A percentile compares a stretch with the other conserved stretches of the same genome.
These are phyloP conservation scores for Chaenocephalus aceratus DNA, from an alignment of 2,113 vertebrate genomes.

Conservation along the genomic window DNA sequence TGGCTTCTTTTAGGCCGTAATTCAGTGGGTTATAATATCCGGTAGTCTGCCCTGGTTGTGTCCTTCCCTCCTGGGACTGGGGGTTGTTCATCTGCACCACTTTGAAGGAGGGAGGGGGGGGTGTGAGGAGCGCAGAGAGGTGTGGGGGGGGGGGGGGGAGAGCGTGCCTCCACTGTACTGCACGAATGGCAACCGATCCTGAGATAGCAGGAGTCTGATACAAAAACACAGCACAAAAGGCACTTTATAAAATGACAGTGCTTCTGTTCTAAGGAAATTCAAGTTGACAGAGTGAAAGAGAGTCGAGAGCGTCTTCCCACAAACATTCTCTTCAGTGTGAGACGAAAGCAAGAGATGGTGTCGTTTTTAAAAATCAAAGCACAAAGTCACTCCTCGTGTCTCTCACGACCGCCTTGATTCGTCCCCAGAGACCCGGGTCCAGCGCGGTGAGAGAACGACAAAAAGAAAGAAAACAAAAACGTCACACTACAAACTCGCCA, in stretches of 20 bases:
- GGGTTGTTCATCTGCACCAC: slow-evolving; percentile 60
- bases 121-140: slow-evolving; percentile 33
- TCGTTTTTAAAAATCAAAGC: slow-evolving; percentile 73
- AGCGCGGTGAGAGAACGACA: slow-evolving; percentile 61
- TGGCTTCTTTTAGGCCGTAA: slow-evolving; percentile 51
- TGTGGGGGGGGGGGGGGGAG: slow-evolving; percentile 32
- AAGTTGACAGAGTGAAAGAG: slow-evolving; percentile 90
- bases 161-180: slow-evolving; percentile 65
- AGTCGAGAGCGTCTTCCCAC: slow-evolving; percentile 78
- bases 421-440: slow-evolving; percentile 79
- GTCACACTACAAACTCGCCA: slow-evolving; percentile 80
- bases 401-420: slow-evolving; percentile 71
- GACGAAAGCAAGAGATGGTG: slow-evolving; percentile 74
- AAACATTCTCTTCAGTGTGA: slow-evolving; percentile 81
- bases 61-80: slow-evolving; percentile 60
- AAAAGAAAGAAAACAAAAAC: slow-evolving; percentile 45
- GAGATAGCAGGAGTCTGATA: slow-evolving; percentile 96
- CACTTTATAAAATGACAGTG: slow-evolving; percentile 96
- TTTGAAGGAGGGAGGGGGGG: slow-evolving; percentile 45
- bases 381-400: slow-evolving; percentile 77
- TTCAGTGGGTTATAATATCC: slow-evolving; percentile 46
- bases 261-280: slow-evolving; percentile 96
- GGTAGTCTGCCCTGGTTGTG: slow-evolving; percentile 55
- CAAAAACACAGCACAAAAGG: slow-evolving; percentile 94
- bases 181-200: slow-evolving; percentile 90